phyloP scores from a whole-genome alignment of 1,140 invertebrate species.

The Arion vulgaris region DNA sequence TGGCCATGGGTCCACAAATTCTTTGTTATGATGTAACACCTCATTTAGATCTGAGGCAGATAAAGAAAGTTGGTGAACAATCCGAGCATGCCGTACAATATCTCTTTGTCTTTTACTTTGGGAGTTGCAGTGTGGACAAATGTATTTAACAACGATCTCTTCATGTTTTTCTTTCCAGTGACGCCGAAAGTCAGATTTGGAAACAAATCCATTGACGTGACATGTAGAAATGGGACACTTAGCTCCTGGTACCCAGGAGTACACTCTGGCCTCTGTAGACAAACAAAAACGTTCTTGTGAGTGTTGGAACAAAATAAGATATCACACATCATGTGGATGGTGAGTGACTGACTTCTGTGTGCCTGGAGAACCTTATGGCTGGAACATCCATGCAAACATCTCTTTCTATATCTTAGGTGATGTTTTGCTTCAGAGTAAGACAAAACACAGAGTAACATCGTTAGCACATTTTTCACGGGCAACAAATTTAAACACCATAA shows the following conservation, averaged over 20 bases:
- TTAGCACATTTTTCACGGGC: no score
- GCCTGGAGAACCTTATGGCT: no score
- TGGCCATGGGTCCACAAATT: slow-evolving; percentile 27
- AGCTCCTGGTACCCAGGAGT: neutral
- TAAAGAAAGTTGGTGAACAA: neutral
- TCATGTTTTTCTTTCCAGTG: slow-evolving; percentile 33
- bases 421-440: no score
- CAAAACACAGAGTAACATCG: no score
- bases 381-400: no score
- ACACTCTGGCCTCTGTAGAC: neutral
- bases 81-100: slow-evolving; percentile 15
- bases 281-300: neutral
- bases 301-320: neutral
- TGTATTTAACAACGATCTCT: slow-evolving; percentile 1
- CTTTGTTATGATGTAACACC: slow-evolving; percentile 18
- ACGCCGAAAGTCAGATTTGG: slow-evolving; percentile 1
- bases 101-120: slow-evolving; percentile 15
- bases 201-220: neutral
- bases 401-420: no score
- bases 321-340: neutral
- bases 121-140: neutral
- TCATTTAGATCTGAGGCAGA: neutral
- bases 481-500: no score
- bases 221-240: slow-evolving; percentile 24
- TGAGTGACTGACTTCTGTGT: neutral